Percentiles rank a stretch among this genome's conserved stretches.
These are phyloP conservation scores for Cylas formicarius DNA, from an alignment of 1,140 invertebrate genomes.

Conservation along the genomic window DNA sequence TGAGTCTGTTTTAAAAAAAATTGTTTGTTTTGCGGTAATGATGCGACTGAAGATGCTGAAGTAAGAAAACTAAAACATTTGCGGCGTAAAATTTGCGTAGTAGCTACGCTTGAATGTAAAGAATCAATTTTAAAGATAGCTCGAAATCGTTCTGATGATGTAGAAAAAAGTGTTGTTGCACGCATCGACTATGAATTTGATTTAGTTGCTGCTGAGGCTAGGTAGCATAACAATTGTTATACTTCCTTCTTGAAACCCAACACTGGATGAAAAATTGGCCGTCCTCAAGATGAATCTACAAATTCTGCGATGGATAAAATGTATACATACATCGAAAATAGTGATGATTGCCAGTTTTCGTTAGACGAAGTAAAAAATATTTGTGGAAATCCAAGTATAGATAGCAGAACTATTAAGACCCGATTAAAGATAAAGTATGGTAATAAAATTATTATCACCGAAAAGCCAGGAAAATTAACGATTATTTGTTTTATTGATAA, in stretches of 20 bases:
- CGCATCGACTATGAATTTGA: conserved; percentile 32
- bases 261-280: conserved; percentile 37
- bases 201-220: conserved; percentile 38
- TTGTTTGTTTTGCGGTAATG: conserved; percentile 30
- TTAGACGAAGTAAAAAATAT: conserved; percentile 10
- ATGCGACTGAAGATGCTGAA: conserved; percentile 21
- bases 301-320: conserved; percentile 16
- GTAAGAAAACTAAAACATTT: conserved; percentile 8
- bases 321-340: conserved; percentile 18
- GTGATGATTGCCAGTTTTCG: conserved; percentile 11
- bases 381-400: conserved; percentile 5
- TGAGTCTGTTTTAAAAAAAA: conserved; percentile 25
- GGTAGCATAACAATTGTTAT: conserved; percentile 36
- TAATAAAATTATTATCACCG: conserved; percentile 13
- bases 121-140: conserved; percentile 29
- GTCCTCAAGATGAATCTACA: conserved; percentile 32
- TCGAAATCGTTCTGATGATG: conserved; percentile 29
- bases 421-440: conserved; percentile 7
- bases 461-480: conserved; percentile 1
- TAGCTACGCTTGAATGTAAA: conserved; percentile 31
- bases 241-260: conserved; percentile 22
- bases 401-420: conserved; percentile 13
- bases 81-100: conserved; percentile 29
- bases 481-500: conserved; percentile 13
- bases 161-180: conserved; percentile 32